Base-by-base conservation (phyloP, 2,113 vertebrate genomes). In the Lophochroa leadbeateri region DNA sequence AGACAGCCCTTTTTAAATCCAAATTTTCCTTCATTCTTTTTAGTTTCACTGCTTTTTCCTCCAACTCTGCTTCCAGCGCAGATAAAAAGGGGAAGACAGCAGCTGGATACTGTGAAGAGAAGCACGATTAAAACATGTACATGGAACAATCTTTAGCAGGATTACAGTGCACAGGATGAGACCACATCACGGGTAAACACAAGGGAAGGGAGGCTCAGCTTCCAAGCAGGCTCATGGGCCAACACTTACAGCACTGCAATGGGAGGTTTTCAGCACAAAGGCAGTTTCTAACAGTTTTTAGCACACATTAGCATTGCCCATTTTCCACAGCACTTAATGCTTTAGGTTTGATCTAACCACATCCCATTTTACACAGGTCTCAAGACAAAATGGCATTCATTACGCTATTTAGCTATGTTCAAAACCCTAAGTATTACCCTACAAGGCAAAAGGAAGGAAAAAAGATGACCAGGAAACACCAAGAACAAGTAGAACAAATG, bases 91-190 rank as follows among this genome's bases (percentile, higher is more conserved):
- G 2, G 7, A 33, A 61, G n/a, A 37, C 1, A 0, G n/a, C 50
- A 91, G n/a, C 23, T 27, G 15, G 84, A 55, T 23, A 49, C 47
- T 29, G 86, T 25, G 33, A 70, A 1, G 6, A 84, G 35, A 79
- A 71, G 57, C 0, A 0, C 1, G 18, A 90, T 69, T 68, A 78
- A 79, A 88, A 44, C 35, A 29, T 0, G 3, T 16, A 28, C 11
- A 5, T 3, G 24, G 61, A 92, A 16, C 0, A 0, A 75, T 61
- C 23, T 80, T 74, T 9, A 93, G 46, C 20, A 71, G 81, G 80
- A 94, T 91, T 67, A 64, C 7, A 28, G 53, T 37, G 39, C 3
- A 0, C 47, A 82, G 64, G 47, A 91, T 52, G 31, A 87, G 44
- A 60, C 47, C 74, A 33, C 0, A 0, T 57, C 75, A 52, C 1